Conservation (phyloP, 2,113 vertebrate species). For the Dascyllus trimaculatus region DNA sequence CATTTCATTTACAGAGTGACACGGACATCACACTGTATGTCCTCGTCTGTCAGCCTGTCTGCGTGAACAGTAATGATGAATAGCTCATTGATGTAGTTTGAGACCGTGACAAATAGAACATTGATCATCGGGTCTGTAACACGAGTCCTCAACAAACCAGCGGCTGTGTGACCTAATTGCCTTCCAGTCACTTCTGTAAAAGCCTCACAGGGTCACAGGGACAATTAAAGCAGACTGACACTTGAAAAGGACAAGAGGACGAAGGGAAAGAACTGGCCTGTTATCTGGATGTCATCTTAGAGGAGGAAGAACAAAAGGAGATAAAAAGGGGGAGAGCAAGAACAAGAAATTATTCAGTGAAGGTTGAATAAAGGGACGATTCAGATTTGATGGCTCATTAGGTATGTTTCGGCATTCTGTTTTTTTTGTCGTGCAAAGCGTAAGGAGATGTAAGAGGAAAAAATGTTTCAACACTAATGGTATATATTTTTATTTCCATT, state of each 20-base stretch:
- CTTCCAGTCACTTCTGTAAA: conserved; percentile 39
- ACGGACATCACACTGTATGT: conserved; percentile 33
- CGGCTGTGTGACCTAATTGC: conserved; percentile 60
- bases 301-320: background rate
- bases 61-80: conserved; percentile 59
- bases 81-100: conserved; percentile 59
- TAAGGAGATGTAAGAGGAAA: too few species aligned
- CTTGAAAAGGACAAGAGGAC: conserved; percentile 48
- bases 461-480: too few species aligned
- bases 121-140: conserved; percentile 67
- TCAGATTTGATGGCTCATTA: conserved; percentile 10
- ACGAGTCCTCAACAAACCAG: conserved; percentile 30
- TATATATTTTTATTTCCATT: too few species aligned
- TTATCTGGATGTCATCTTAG: conserved; percentile 29
- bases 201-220: conserved; percentile 22
- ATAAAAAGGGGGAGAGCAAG: background rate
- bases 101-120: conserved; percentile 68
- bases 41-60: conserved; percentile 49
- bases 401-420: background rate
- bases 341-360: conserved; percentile 1
- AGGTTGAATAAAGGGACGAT: conserved; percentile 6
- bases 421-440: background rate
- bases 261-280: background rate
- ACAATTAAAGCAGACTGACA: conserved; percentile 45
- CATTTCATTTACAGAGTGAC: conserved; percentile 16